Evolutionary conservation across 2,888 invertebrate species (phyloP).

Genomic region (Esperia sulphurella): DNA sequence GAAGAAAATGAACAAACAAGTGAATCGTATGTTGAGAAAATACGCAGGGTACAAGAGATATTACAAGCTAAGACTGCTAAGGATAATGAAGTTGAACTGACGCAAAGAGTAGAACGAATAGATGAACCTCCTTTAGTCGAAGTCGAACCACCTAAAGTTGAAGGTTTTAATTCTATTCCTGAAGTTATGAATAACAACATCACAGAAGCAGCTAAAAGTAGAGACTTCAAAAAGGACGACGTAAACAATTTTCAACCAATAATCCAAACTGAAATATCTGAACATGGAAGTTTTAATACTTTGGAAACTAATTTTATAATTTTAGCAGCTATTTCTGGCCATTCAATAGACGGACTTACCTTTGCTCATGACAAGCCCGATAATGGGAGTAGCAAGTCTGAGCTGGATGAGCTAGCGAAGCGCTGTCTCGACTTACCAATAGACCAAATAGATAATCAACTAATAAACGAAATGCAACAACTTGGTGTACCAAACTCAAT

Average conservation of each 20-base stretch:
- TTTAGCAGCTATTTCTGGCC: too few relatives aligned
- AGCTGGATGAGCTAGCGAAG: slow-evolving; percentile 31
- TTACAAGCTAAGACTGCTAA: slow-evolving; percentile 30
- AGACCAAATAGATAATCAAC: slow-evolving; percentile 29
- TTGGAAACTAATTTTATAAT: too few relatives aligned
- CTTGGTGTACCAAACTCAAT: slow-evolving; percentile 19
- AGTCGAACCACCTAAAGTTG: slow-evolving; percentile 27
- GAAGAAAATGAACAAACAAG: slow-evolving; percentile 3
- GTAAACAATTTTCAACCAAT: too few relatives aligned
- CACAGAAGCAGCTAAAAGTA: background rate
- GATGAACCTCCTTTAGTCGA: slow-evolving; percentile 43
- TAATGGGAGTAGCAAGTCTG: background rate
- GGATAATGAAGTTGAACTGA: slow-evolving; percentile 34
- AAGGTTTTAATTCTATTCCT: slow-evolving; percentile 34
- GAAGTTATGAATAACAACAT: slow-evolving; percentile 28
- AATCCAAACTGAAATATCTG: too few relatives aligned
- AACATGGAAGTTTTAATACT: too few relatives aligned
- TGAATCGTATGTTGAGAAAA: background rate
- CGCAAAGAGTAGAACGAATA: slow-evolving; percentile 45
- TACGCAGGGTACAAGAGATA: slow-evolving; percentile 8
- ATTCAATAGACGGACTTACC: too few relatives aligned
- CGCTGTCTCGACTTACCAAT: slow-evolving; percentile 28
- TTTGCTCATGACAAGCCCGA: too few relatives aligned
- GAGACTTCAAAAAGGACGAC: too few relatives aligned
- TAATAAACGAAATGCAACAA: slow-evolving; percentile 36